Conservation (phyloP, 2,113 vertebrate genomes). For the Notiomystis cincta region DNA sequence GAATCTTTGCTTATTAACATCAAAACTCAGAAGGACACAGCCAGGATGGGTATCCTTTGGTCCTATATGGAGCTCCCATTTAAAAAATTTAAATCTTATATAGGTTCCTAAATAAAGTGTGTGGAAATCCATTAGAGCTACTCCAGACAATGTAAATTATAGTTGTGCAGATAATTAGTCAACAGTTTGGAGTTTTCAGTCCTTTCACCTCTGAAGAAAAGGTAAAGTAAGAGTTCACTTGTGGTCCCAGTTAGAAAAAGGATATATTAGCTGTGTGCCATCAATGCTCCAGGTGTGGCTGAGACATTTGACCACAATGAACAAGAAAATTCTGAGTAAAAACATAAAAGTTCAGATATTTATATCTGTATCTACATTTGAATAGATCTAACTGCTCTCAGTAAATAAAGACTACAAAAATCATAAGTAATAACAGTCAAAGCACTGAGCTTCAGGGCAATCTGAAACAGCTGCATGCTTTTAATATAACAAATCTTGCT, state of each 20-base stretch:
- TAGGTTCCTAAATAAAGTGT: background rate
- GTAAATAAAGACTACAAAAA: background rate
- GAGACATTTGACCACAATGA: background rate
- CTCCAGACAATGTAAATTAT: background rate
- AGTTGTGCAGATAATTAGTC: background rate
- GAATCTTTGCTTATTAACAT: background rate
- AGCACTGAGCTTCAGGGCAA: background rate
- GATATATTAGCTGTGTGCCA: background rate
- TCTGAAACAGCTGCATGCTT: background rate
- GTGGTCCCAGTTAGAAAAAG: background rate
- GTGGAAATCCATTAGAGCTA: background rate
- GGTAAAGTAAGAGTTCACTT: background rate
- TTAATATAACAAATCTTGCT: background rate
- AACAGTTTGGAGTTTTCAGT: background rate
- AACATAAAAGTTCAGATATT: background rate
- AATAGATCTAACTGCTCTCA: background rate
- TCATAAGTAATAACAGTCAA: background rate
- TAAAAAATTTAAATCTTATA: background rate
- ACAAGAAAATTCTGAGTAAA: background rate
- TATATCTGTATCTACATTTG: background rate
- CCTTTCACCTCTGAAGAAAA: background rate
- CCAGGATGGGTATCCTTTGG: background rate
- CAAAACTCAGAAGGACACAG: background rate
- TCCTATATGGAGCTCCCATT: background rate
- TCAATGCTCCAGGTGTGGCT: background rate